Evolutionary conservation across 2,888 invertebrate genomes (phyloP), one percentile per base, ranked within the genome.

Genomic region (Dendrolimus pini): DNA sequence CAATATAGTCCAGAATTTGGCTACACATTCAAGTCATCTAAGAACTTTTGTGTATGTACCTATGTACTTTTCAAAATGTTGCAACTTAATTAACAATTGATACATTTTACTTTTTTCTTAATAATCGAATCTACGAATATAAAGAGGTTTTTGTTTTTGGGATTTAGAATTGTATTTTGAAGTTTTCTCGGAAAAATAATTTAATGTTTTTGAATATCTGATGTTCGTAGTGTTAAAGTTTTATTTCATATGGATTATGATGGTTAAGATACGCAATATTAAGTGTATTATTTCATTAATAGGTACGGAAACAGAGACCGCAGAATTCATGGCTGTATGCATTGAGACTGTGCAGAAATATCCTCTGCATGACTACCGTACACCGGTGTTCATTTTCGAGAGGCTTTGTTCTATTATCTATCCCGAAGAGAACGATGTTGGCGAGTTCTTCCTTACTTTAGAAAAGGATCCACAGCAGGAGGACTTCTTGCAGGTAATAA

Each of bases 391-490:
- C 79, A 98, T 99, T 63, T 99, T 99, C 81, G 99, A 99, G 86
- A 92, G 99, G 53, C 93, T 99, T 2, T 99, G 99, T 78, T 98
- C 98, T 18, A 98, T 99, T 64, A 99, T 99, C 67, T 97, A 98
- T 80, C 99, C 98, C 0, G 98, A 99, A 78, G 98, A 99, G 83
- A 98, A 98, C 75, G 98, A 98, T 76, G 95, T 98, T 3, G 97
- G 97, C 0, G 99, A 99, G 83, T 99, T 99, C 90, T 97, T 97
- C 92, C 93, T 99, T 61, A 97, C 97, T 0, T 91, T 99, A 7
- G 99, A 99, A 78, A 99, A 99, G 79, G 99, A 99, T 90, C 97
- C 98, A 0, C 99, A 99, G 72, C 99, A 99, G 75, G 99, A 99
- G 85, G 99, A 99, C 90, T 99, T 99, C 86, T 92, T 99, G 69